These are phyloP conservation scores for Eristalinus aeneus DNA, from an alignment of 2,888 invertebrate genomes.

Conservation along the genomic window DNA sequence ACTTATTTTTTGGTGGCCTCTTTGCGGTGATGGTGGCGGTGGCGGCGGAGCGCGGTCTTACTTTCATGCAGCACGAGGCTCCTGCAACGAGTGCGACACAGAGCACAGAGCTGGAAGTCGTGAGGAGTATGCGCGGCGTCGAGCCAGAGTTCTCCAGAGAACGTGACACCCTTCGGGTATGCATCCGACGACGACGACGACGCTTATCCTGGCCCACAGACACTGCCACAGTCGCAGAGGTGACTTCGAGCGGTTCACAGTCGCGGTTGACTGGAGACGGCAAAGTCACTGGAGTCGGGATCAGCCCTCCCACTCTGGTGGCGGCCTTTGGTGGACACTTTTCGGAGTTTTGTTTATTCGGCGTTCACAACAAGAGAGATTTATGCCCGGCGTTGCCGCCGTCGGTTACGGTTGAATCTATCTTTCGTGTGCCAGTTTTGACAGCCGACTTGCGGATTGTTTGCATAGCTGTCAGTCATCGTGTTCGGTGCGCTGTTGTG, in stretches of 20 bases:
- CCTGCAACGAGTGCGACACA: constrained; percentile 27
- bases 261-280: constrained; percentile 30
- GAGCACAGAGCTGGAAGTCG: constrained; percentile 52
- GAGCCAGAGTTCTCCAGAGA: constrained; percentile 51
- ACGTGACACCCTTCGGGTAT: constrained; percentile 70
- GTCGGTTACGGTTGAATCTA: constrained; percentile 33
- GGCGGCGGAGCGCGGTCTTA: constrained; percentile 32
- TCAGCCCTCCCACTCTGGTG: constrained; percentile 54
- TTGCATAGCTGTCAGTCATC: constrained; percentile 69
- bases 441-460: constrained; percentile 61
- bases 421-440: constrained; percentile 57
- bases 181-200: constrained; percentile 6
- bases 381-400: constrained; percentile 9
- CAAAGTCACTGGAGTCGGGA: constrained; percentile 10
- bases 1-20: not conserved
- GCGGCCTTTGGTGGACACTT: constrained; percentile 60
- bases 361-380: not conserved
- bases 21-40: not conserved
- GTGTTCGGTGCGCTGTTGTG: constrained; percentile 55
- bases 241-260: constrained; percentile 47
- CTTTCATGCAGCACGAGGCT: constrained; percentile 54
- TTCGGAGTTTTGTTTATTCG: constrained; percentile 8
- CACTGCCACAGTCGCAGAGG: constrained; percentile 27
- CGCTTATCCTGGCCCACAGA: constrained; percentile 36
- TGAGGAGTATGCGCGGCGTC: constrained; percentile 60